Percentiles rank a stretch among this genome's conserved stretches.
phyloP scores from a whole-genome alignment of 2,888 invertebrate species.

The Andrena minutula region DNA sequence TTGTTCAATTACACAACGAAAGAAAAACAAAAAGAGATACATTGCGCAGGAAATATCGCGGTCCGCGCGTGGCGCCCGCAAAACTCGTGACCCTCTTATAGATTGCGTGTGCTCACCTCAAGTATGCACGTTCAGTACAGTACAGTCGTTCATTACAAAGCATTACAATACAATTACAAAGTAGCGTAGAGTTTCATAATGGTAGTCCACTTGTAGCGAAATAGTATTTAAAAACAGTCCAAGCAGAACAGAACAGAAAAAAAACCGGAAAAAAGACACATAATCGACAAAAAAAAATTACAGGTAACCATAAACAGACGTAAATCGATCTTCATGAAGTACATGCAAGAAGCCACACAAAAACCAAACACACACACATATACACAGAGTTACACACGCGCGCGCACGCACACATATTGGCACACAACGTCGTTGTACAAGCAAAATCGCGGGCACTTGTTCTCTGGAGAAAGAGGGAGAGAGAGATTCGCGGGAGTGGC shows the following conservation, averaged over 20 bases:
- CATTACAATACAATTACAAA: constrained; percentile 81
- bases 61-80: constrained; percentile 64
- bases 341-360: constrained; percentile 54
- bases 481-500: constrained; percentile 6
- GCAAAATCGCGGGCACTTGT: background rate
- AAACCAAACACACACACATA: constrained; percentile 3
- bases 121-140: constrained; percentile 77
- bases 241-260: constrained; percentile 57
- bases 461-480: background rate
- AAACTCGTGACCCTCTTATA: constrained; percentile 68
- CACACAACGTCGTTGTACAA: constrained; percentile 41
- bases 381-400: constrained; percentile 16
- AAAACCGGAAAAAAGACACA: constrained; percentile 60
- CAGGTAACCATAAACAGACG: constrained; percentile 74
- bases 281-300: constrained; percentile 70
- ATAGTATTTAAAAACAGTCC: constrained; percentile 80
- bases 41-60: constrained; percentile 2
- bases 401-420: constrained; percentile 29
- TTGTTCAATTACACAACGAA: background rate
- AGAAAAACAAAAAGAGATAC: background rate
- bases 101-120: constrained; percentile 76
- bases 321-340: constrained; percentile 66
- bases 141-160: constrained; percentile 78
- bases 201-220: constrained; percentile 84
- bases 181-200: constrained; percentile 83